Evolutionary conservation across 1,140 invertebrate species (phyloP), one percentile per base, ranked within the genome.

Genomic region (Neoseiulus cucumeris): DNA sequence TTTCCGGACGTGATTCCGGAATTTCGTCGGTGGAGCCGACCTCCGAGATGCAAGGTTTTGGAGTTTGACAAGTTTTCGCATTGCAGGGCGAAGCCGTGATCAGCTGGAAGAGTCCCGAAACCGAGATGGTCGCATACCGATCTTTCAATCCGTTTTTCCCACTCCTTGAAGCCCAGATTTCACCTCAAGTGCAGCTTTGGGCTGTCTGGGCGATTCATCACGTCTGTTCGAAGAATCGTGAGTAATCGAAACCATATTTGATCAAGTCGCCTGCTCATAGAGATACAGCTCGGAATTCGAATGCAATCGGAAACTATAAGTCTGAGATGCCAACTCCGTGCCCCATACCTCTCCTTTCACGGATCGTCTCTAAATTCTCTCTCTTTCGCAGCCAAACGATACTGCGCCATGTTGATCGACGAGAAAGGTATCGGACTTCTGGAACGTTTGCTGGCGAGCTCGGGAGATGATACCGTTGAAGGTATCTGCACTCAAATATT

Each of bases 171-270:
- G 80, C 80, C 66, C 74, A 76, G 20, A 79, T 82, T 65, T 79
- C 81, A 66, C 73, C 75, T 30, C 80, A 84, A 51, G 85, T 87
- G 42, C 86, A 87, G 71, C 73, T 88, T 20, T 89, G 87, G 87
- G 85, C 86, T 33, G 81, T 86, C 7, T 89, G 86, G 86, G 86
- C 86, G 0, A 84, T 88, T 69, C 84, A 86, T 72, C 86, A 89
- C 74, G 87, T 89, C 42, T 87, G 85, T 72, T 83, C 82, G 7
- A 87, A 85, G 75, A 87, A 87, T 75, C 80, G 84, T 85, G 76
- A 79, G 79, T 77, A 64, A 51, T 22, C 28, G 45, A 14, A 22
- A 14, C 51, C 33, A 4, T 4, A 6, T 47, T 47, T 18, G 20
- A 18, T 44, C 12, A 12, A 44, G 12, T 44, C 42, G 42, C n/a